Evolutionary conservation across 2,888 invertebrate species (phyloP).

Genomic region (Lepidochrysops patricia): DNA sequence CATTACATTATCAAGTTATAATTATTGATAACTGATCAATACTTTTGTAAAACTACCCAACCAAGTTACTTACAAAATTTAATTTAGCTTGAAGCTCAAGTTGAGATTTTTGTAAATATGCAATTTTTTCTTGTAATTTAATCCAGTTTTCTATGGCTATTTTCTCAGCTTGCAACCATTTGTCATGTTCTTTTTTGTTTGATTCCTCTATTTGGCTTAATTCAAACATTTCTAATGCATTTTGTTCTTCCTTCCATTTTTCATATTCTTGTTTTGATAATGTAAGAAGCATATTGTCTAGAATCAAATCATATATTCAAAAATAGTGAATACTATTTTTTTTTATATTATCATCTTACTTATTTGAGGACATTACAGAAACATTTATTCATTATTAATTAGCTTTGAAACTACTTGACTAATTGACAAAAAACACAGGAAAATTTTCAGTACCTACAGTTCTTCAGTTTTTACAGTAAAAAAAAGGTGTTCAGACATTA

Average conservation of each 20-base stretch:
- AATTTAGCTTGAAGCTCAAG: conserved; percentile 76
- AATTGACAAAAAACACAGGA: no score
- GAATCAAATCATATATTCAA: neutral
- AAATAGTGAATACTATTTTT: no score
- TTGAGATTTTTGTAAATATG: conserved; percentile 70
- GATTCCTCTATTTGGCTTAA: conserved; percentile 70
- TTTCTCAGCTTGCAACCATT: conserved; percentile 80
- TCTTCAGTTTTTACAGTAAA: no score
- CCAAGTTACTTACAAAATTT: conserved; percentile 42
- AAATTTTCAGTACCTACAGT: no score
- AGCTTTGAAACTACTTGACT: no score
- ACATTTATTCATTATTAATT: no score
- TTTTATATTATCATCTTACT: no score
- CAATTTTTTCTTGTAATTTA: conserved; percentile 73
- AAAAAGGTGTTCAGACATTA: no score
- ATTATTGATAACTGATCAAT: no score
- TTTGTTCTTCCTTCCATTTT: conserved; percentile 68
- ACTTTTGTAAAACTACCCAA: no score
- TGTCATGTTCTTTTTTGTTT: conserved; percentile 72
- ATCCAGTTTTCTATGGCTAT: conserved; percentile 78
- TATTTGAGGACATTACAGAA: no score
- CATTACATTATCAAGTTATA: no score
- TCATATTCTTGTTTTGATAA: conserved; percentile 54
- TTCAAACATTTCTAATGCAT: conserved; percentile 65
- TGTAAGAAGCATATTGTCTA: neutral